A percentile compares a stretch with the other conserved stretches of the same genome.
Evolutionary conservation across 1,140 invertebrate genomes (phyloP).

Genomic region (Brachionus angularis): DNA sequence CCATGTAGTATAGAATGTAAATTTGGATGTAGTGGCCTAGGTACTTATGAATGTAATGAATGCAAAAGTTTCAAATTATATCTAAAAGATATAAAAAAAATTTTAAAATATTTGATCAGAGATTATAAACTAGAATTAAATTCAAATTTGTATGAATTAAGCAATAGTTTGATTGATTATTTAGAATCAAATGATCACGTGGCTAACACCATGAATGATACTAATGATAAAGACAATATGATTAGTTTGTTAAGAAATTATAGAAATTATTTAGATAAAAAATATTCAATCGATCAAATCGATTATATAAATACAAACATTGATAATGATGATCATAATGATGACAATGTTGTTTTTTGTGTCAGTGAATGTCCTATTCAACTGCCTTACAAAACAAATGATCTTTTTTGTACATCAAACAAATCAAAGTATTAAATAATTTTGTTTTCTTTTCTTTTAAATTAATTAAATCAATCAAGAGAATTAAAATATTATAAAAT

Average conservation of each 20-base stretch:
- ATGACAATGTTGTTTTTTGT: background rate
- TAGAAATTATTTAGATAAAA: no score
- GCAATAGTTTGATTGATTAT: no score
- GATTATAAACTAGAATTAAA: background rate
- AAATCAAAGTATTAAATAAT: background rate
- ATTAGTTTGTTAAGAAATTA: no score
- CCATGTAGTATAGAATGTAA: conserved; percentile 15
- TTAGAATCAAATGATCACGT: no score
- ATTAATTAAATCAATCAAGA: no score
- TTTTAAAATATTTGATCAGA: background rate
- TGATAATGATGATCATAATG: background rate
- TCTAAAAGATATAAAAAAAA: background rate
- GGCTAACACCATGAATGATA: no score
- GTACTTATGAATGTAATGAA: conserved; percentile 26
- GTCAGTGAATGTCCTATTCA: background rate
- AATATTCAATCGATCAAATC: no score
- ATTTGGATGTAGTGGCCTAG: background rate
- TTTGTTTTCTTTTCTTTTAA: no score
- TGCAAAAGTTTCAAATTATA: background rate
- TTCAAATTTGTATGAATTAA: background rate
- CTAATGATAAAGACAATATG: no score
- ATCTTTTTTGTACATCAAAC: background rate
- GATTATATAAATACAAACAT: no score
- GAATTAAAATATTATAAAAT: no score
- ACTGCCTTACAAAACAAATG: background rate